These are phyloP conservation scores for Ceyx melanurus DNA, from an alignment of 2,113 vertebrate species.

Conservation along the genomic window DNA sequence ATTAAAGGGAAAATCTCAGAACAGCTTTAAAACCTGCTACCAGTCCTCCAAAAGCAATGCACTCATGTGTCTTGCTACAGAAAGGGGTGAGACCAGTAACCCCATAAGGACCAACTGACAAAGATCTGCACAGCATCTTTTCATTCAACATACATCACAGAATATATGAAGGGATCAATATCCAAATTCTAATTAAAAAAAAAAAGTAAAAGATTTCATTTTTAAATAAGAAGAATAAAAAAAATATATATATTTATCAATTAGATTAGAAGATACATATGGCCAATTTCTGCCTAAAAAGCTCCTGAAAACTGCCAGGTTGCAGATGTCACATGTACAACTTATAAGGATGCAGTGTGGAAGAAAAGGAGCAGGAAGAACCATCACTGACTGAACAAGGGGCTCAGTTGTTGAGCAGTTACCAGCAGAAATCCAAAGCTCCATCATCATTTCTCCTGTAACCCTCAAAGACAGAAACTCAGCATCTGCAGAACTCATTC, in stretches of 20 bases:
- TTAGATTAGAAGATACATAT: background rate
- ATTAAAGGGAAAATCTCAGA: background rate
- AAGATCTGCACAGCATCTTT: background rate
- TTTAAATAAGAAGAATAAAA: background rate
- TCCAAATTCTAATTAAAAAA: background rate
- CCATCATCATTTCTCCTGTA: background rate
- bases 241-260: background rate
- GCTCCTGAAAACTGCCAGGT: background rate
- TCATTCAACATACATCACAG: background rate
- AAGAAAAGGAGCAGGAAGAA: background rate
- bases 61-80: fast-evolving
- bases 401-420: background rate
- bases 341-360: background rate
- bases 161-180: background rate
- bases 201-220: background rate
- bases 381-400: background rate
- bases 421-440: background rate
- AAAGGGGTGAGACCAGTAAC: background rate
- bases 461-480: background rate
- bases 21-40: background rate
- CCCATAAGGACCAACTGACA: background rate
- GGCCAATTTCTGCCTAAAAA: background rate
- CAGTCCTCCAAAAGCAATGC: background rate
- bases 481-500: background rate
- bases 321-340: background rate